Evolutionary conservation across 1,140 invertebrate genomes (phyloP).

Genomic region (Procambarus clarkii): DNA sequence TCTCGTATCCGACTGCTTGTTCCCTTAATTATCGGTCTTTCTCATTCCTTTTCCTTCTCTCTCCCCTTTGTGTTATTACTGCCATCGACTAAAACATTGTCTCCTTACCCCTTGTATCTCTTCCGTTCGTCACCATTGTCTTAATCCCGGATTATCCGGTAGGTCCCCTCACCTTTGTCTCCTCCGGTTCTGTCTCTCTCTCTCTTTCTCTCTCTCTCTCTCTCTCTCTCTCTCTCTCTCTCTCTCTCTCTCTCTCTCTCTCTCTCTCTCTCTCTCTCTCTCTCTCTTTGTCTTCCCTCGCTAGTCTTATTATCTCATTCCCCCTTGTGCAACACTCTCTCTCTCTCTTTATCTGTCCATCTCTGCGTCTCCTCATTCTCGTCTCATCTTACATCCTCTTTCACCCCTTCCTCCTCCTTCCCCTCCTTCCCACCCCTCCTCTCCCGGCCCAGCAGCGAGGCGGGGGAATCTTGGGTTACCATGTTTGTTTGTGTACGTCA

Average conservation of each 20-base stretch:
- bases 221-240: slow-evolving; percentile 16
- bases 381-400: neutral
- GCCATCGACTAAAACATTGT: neutral
- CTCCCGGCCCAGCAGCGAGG: neutral
- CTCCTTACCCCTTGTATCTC: neutral
- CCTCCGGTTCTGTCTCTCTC: neutral
- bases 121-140: neutral
- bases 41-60: neutral
- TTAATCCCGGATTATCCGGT: neutral
- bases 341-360: neutral
- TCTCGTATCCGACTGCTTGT: no score
- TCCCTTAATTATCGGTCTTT: neutral
- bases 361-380: neutral
- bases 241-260: neutral
- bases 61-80: slow-evolving; percentile 1
- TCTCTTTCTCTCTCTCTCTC: neutral
- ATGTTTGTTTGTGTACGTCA: neutral
- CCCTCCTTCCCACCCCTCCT: neutral
- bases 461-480: neutral
- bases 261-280: neutral
- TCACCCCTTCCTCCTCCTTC: neutral
- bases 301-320: neutral
- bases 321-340: neutral
- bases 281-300: neutral
- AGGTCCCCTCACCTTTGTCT: neutral